A percentile compares a stretch with the other conserved stretches of the same genome.
Conservation (phyloP, 2,888 invertebrate species). For the Vannuccia rotundouncinata region DNA sequence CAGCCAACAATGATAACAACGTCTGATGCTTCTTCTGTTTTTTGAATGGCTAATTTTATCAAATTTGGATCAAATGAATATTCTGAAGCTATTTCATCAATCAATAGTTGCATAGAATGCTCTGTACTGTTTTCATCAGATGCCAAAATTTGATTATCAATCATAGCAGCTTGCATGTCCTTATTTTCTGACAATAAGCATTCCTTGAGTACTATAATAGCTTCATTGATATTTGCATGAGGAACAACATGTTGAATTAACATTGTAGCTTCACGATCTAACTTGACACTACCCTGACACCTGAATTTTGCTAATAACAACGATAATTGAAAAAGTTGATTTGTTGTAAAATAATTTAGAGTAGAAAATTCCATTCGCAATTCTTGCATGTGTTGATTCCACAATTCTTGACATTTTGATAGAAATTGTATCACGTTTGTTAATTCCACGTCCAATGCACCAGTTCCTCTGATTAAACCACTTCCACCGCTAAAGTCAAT, state of each 20-base stretch:
- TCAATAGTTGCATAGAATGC: neutral
- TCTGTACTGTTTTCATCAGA: neutral
- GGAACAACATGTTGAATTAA: neutral
- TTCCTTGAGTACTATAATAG: neutral
- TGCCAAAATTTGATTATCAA: neutral
- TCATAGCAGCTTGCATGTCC: neutral
- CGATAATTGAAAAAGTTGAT: neutral
- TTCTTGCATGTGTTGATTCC: neutral
- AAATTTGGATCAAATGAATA: neutral
- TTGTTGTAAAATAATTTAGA: constrained; percentile 13
- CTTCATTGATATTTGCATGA: neutral
- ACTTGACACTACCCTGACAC: neutral
- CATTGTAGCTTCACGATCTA: neutral
- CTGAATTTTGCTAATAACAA: neutral
- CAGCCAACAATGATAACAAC: neutral
- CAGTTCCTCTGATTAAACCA: neutral
- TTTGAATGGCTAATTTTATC: neutral
- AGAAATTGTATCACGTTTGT: neutral
- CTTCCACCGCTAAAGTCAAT: neutral
- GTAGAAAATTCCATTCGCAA: neutral
- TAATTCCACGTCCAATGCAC: neutral
- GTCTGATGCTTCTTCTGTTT: neutral
- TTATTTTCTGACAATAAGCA: neutral
- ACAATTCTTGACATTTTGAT: neutral
- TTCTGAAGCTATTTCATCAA: neutral